Percentiles rank a stretch among this genome's conserved stretches.
Conservation (phyloP, 1,140 invertebrate genomes). For the Ostrea denselamellosa region DNA sequence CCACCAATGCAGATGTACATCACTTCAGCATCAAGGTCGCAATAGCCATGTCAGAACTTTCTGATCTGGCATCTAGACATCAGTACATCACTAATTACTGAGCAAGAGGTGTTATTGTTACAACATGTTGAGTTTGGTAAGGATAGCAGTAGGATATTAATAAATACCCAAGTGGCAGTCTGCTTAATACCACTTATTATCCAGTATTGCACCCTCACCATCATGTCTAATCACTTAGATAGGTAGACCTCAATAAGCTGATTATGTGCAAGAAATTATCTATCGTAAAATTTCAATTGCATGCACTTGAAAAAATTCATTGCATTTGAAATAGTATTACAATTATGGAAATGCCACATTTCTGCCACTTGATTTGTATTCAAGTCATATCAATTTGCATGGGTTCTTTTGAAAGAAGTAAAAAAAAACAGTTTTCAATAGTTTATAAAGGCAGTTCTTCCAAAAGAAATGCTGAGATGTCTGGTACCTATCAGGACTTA, state of each 20-base stretch:
- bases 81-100: not conserved
- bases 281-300: not conserved
- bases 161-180: not conserved
- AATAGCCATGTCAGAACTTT: not conserved
- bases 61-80: not conserved
- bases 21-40: not conserved
- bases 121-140: not conserved
- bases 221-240: not conserved
- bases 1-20: not conserved
- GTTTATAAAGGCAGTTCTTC: not conserved
- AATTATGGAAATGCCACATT: not conserved
- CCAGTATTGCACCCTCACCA: conserved; percentile 1
- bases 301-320: too few species aligned
- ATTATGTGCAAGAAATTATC: not conserved
- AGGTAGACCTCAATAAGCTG: not conserved
- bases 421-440: not conserved
- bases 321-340: not conserved
- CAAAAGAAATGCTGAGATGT: not conserved
- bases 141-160: not conserved
- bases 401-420: not conserved
- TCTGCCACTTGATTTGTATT: conserved; percentile 10
- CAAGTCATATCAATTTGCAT: not conserved
- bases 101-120: conserved; percentile 16
- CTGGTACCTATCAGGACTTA: not conserved
- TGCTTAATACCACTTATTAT: conserved; percentile 9